A percentile compares a stretch with the other conserved stretches of the same genome.
phyloP scores from a whole-genome alignment of 2,888 invertebrate species.

The Halocaridina rubra region DNA sequence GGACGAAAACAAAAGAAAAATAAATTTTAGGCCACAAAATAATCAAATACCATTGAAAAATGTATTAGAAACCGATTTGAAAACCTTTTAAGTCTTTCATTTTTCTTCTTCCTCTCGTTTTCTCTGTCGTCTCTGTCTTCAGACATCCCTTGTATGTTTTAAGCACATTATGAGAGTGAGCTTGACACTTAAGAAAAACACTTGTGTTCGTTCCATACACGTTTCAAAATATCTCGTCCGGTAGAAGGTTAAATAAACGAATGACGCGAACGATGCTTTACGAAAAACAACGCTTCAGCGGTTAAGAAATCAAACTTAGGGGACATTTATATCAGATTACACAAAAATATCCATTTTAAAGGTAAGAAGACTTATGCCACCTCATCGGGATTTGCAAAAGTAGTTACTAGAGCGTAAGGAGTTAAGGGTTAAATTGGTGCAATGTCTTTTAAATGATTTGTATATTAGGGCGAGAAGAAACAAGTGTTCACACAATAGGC shows the following conservation, averaged over 20 bases:
- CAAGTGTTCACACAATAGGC: neutral
- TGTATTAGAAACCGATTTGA: too few relatives aligned
- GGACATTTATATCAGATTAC: slow-evolving; percentile 31
- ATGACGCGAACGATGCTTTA: neutral
- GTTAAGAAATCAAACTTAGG: slow-evolving; percentile 31
- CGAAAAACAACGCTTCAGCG: neutral
- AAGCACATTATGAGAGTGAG: slow-evolving; percentile 24
- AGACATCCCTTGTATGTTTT: neutral
- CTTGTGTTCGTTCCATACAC: neutral
- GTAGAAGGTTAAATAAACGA: neutral
- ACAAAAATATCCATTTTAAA: slow-evolving; percentile 30
- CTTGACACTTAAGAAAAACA: neutral
- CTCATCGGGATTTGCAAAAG: too few relatives aligned
- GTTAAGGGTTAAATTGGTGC: too few relatives aligned
- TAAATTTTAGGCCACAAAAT: too few relatives aligned
- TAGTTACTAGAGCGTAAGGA: too few relatives aligned
- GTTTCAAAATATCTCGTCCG: neutral
- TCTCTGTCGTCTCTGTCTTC: neutral
- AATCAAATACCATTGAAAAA: too few relatives aligned
- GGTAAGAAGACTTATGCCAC: too few relatives aligned
- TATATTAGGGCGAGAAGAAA: neutral
- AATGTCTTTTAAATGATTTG: neutral
- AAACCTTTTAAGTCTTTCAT: neutral
- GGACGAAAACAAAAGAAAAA: too few relatives aligned
- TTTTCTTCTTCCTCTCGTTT: neutral